Conservation (phyloP, 2,113 vertebrate species). For the Chascanopsetta lugubris region DNA sequence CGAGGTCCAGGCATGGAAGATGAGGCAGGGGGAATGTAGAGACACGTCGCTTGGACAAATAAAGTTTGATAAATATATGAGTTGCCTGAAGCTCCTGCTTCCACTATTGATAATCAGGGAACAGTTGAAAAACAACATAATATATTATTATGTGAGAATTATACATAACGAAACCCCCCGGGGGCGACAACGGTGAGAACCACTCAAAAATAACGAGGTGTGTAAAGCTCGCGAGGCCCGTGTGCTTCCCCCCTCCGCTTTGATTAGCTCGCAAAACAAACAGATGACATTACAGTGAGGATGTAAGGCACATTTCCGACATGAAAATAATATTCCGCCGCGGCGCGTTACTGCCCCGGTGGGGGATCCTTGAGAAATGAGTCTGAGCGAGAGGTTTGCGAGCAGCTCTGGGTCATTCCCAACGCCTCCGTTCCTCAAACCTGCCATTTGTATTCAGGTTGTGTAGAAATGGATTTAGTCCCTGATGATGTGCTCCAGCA, state of each 20-base stretch:
- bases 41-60: constrained; percentile 1
- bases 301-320: constrained; percentile 36
- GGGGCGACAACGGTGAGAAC: constrained; percentile 4
- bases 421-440: constrained; percentile 52
- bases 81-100: not conserved
- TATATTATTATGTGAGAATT: not conserved
- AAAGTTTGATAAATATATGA: constrained; percentile 6
- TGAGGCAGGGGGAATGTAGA: not conserved
- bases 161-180: not conserved
- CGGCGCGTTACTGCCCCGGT: constrained; percentile 12
- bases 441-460: constrained; percentile 60
- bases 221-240: no score
- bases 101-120: constrained; percentile 3
- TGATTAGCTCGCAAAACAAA: constrained; percentile 19
- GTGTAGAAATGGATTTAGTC: constrained; percentile 39
- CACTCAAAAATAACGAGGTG: no score
- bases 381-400: constrained; percentile 45
- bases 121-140: not conserved
- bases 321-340: constrained; percentile 41
- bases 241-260: no score
- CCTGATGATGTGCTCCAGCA: constrained; percentile 42
- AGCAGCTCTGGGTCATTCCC: constrained; percentile 42
- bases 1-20: constrained; percentile 24
- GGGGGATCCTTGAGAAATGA: constrained; percentile 37
- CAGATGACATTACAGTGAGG: constrained; percentile 7